Conservation (phyloP, 2,113 vertebrate genomes). For the Marmota flaviventris region DNA sequence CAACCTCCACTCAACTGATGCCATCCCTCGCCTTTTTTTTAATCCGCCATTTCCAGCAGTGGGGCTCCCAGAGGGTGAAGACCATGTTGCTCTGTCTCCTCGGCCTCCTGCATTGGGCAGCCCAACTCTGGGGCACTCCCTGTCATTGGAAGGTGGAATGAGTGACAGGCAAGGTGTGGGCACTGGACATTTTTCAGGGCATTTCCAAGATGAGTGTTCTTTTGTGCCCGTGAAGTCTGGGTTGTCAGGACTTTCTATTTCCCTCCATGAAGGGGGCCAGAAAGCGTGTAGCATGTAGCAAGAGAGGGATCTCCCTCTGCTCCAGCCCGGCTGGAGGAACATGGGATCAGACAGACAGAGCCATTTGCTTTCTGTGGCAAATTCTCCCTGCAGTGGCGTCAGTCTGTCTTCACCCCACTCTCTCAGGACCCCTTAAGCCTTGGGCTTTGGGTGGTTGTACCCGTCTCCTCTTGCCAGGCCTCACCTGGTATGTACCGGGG, state of each 20-base stretch:
- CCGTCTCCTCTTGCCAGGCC: neutral
- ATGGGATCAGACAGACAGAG: neutral
- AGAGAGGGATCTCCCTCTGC: neutral
- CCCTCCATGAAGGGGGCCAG: neutral
- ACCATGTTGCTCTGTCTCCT: accelerated
- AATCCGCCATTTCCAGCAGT: neutral
- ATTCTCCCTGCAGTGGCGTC: accelerated
- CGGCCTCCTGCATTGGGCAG: no score
- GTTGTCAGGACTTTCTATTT: neutral
- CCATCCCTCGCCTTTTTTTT: no score
- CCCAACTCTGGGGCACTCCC: accelerated
- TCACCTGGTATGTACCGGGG: accelerated
- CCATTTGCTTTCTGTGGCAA: neutral
- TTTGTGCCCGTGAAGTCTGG: no score
- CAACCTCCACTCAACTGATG: neutral
- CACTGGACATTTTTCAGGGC: neutral
- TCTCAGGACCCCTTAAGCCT: neutral
- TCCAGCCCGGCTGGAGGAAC: neutral
- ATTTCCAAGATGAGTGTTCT: neutral
- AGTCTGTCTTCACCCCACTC: accelerated
- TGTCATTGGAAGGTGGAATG: no score
- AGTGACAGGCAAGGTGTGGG: neutral
- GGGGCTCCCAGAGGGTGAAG: neutral
- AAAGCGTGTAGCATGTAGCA: accelerated
- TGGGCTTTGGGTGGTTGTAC: neutral